phyloP scores from a whole-genome alignment of 1,140 invertebrate species.

The Hycleus phaleratus region DNA sequence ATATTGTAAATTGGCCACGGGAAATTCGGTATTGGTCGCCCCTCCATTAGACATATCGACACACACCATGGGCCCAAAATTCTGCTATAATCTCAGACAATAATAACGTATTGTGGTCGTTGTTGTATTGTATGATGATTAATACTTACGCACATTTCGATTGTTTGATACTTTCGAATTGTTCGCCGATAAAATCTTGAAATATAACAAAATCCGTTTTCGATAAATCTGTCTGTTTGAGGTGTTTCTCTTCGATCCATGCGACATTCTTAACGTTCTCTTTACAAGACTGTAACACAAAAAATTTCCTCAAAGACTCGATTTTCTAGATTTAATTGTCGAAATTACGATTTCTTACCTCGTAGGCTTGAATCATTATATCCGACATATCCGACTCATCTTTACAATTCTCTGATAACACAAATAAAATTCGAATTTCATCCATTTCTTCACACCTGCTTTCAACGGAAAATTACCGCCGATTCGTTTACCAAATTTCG shows the following conservation, averaged over 20 bases:
- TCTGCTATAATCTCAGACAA: conserved; percentile 45
- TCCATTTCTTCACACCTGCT: conserved; percentile 11
- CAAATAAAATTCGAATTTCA: conserved; percentile 32
- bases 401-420: conserved; percentile 33
- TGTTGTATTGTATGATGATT: conserved; percentile 4
- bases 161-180: conserved; percentile 55
- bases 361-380: conserved; percentile 43
- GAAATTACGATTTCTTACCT: conserved; percentile 24
- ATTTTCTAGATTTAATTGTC: not conserved
- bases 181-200: conserved; percentile 60
- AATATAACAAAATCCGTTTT: conserved; percentile 71
- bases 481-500: too few species aligned
- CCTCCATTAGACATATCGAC: conserved; percentile 62
- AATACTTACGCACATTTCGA: conserved; percentile 60
- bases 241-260: conserved; percentile 47
- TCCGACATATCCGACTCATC: conserved; percentile 38
- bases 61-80: conserved; percentile 74
- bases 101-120: conserved; percentile 5
- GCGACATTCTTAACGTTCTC: conserved; percentile 42
- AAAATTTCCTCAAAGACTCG: too few species aligned
- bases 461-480: too few species aligned
- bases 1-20: conserved; percentile 69
- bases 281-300: conserved; percentile 41
- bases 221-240: conserved; percentile 44
- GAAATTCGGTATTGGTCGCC: conserved; percentile 64